Percentiles rank a stretch among this genome's conserved stretches.
phyloP scores from a whole-genome alignment of 2,113 vertebrate genomes.

The Puma concolor region DNA sequence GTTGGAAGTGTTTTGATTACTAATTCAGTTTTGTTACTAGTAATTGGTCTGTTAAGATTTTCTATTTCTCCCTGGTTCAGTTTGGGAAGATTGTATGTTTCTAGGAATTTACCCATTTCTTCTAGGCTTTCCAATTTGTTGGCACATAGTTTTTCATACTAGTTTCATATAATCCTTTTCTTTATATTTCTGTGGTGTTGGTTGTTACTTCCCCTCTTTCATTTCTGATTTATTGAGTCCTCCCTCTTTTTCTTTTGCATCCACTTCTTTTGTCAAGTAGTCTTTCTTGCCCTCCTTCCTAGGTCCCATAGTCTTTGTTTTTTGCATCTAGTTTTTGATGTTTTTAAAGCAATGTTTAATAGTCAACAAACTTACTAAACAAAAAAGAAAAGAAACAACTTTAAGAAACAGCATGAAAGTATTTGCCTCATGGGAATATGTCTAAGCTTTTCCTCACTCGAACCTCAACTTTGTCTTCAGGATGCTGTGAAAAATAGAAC shows the following conservation, averaged over 20 bases:
- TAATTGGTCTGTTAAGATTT: neutral
- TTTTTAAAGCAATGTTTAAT: conserved; percentile 18
- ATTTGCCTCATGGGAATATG: conserved; percentile 28
- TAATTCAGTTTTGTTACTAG: neutral
- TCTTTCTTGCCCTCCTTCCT: neutral
- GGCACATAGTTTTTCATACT: neutral
- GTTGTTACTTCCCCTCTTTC: neutral
- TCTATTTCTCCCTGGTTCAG: neutral
- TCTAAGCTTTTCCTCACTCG: conserved; percentile 51
- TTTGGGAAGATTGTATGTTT: neutral
- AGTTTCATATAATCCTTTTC: neutral
- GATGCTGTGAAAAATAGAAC: conserved; percentile 54
- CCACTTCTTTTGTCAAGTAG: neutral
- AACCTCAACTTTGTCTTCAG: conserved; percentile 54
- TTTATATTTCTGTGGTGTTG: neutral
- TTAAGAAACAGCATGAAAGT: conserved; percentile 14
- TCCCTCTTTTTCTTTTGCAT: neutral
- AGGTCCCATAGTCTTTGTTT: neutral
- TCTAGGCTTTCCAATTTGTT: neutral
- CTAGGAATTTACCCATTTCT: neutral
- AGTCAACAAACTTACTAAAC: conserved; percentile 6
- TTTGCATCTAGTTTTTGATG: neutral
- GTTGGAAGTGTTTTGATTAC: neutral
- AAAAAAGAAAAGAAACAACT: conserved; percentile 14
- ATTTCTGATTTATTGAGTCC: neutral